Evolutionary conservation across 2,797 vertebrate genomes (phyloP).

Genomic region (Knipowitschia caucasica): DNA sequence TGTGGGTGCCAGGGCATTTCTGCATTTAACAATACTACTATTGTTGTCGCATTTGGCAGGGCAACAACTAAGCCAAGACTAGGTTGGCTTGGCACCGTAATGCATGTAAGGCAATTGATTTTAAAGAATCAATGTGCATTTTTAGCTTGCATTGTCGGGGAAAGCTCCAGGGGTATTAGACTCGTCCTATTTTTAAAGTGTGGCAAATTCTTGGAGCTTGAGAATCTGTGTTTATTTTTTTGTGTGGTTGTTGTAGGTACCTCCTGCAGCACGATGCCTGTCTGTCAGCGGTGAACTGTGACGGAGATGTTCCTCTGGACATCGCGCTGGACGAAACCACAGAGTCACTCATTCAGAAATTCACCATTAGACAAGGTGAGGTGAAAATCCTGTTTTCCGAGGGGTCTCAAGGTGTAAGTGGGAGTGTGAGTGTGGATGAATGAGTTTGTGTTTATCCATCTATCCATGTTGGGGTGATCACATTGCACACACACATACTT

Average conservation of each 20-base stretch:
- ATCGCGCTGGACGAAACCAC: conserved; percentile 87
- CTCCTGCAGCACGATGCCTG: conserved; percentile 81
- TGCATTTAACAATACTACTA: conserved; percentile 58
- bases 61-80: conserved; percentile 34
- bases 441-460: too few relatives aligned
- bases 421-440: too few relatives aligned
- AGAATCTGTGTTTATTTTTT: conserved; percentile 7
- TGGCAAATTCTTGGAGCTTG: neutral
- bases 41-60: conserved; percentile 56
- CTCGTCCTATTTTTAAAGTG: neutral
- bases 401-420: too few relatives aligned
- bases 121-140: conserved; percentile 14
- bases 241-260: conserved; percentile 73
- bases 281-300: conserved; percentile 86
- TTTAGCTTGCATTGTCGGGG: neutral
- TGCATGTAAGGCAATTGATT: conserved; percentile 11
- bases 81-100: conserved; percentile 26
- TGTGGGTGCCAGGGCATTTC: conserved; percentile 46
- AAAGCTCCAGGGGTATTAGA: neutral
- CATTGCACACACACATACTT: too few relatives aligned
- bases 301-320: conserved; percentile 87
- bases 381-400: too few relatives aligned
- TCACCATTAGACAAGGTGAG: conserved; percentile 79
- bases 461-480: too few relatives aligned
- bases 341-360: conserved; percentile 79